phyloP scores from a whole-genome alignment of 2,888 invertebrate genomes.

The Polyploca ridens region DNA sequence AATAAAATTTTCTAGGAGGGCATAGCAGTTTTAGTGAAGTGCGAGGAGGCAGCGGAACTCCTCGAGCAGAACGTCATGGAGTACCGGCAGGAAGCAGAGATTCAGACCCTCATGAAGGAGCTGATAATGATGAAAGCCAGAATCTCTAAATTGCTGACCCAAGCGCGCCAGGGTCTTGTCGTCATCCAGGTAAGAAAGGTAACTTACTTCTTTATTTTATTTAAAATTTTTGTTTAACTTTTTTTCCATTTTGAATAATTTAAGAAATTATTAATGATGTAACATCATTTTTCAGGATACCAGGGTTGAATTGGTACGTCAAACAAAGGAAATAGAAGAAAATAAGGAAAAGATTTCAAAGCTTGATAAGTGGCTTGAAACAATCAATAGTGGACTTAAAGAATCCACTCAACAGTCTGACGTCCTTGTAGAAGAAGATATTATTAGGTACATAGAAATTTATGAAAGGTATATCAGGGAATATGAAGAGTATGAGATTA shows the following conservation, averaged over 20 bases:
- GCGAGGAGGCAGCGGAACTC: slow-evolving; percentile 87
- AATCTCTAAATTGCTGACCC: slow-evolving; percentile 86
- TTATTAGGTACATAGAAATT: slow-evolving; percentile 75
- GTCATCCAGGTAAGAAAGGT: slow-evolving; percentile 82
- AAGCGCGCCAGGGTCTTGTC: slow-evolving; percentile 88
- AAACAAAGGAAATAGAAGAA: slow-evolving; percentile 69
- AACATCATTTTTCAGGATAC: slow-evolving; percentile 63
- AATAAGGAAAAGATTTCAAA: slow-evolving; percentile 70
- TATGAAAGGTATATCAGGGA: slow-evolving; percentile 76
- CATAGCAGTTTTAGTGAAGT: slow-evolving; percentile 87
- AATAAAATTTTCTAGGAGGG: slow-evolving; percentile 84
- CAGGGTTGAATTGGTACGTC: slow-evolving; percentile 69
- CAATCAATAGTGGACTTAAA: slow-evolving; percentile 78
- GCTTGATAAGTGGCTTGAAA: slow-evolving; percentile 79
- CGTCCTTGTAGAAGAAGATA: slow-evolving; percentile 67
- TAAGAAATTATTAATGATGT: slow-evolving; percentile 2
- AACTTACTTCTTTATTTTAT: slow-evolving; percentile 37
- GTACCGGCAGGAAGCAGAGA: slow-evolving; percentile 87
- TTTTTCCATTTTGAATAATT: slow-evolving; percentile 13
- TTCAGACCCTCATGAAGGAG: slow-evolving; percentile 82
- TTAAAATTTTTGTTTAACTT: slow-evolving; percentile 19
- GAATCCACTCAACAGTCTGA: slow-evolving; percentile 70
- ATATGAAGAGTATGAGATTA: slow-evolving; percentile 76
- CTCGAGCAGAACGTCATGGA: slow-evolving; percentile 86
- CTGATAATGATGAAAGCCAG: slow-evolving; percentile 86